Base-by-base conservation (phyloP, 2,113 vertebrate genomes). In the Tenrec ecaudatus region DNA sequence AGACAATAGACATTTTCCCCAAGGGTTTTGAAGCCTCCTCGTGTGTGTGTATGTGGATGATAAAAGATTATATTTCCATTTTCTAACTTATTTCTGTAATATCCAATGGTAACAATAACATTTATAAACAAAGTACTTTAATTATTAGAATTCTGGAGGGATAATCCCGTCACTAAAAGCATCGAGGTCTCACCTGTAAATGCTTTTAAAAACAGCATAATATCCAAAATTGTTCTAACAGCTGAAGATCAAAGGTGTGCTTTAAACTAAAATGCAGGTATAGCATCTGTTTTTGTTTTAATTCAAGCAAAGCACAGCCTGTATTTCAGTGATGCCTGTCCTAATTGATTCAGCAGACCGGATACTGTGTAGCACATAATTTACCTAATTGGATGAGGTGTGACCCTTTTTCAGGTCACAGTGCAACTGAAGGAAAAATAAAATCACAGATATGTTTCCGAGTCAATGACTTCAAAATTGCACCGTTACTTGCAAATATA, bases 271-370 rank as follows among this genome's bases (percentile, higher is more conserved):
- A 94, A 96, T 95, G 58, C 95, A 93, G 82, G 47, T 12, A 7
- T 47, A 66, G 57, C 91, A 94, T 96, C 95, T 94, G 94, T 94
- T 96, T 96, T 94, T 94, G 96, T 96, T 96, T 95, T 93, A 58
- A 89, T 85, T 91, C 53, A 86, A 86, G 69, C 40, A 38, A 78
- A 57, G 68, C 82, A 47, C 19, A 75, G 58, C 69, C 85, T 58
- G 33, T 84, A 84, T 92, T 95, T 93, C 80, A 93, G 76, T 96
- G 88, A 94, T 40, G 83, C 43, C 66, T 84, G 83, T 80, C 95
- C 87, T 97, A 88, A 97, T 92, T 68, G 94, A 93, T 93, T 91
- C 33, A 81, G 60, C 96, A 97, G 93, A 71, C 23, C 47, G 60
- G 75, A 76, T n/a, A 14, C 6, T 62, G 68, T 88, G 58, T 16